phyloP scores from a whole-genome alignment of 2,797 vertebrate species.

The Halcyon leucocephala region DNA sequence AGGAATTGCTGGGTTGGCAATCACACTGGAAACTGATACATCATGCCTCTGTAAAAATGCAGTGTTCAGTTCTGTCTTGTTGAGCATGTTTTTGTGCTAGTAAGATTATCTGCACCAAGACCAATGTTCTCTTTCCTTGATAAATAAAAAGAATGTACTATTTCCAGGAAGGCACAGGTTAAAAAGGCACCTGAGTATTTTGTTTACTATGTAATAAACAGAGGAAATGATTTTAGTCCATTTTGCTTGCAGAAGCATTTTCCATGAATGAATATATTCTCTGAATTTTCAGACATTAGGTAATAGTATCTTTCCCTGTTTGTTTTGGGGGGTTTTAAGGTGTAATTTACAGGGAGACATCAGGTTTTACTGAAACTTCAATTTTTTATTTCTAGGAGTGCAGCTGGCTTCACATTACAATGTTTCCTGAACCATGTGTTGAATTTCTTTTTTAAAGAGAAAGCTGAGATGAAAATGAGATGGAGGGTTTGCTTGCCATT shows the following conservation, averaged over 20 bases:
- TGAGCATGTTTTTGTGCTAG: not conserved
- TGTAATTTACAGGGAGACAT: slow-evolving; percentile 22
- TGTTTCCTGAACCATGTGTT: not conserved
- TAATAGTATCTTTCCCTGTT: slow-evolving; percentile 63
- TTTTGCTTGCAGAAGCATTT: slow-evolving; percentile 21
- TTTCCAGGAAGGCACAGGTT: not conserved
- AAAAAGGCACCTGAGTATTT: not conserved
- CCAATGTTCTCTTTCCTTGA: not conserved
- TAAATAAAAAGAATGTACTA: not conserved
- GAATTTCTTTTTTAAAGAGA: slow-evolving; percentile 16
- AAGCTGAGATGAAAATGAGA: not conserved
- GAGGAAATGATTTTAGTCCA: not conserved
- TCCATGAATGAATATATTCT: slow-evolving; percentile 37
- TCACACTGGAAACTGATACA: not conserved
- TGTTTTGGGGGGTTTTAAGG: not conserved
- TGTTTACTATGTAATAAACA: not conserved
- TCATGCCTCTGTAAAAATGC: not conserved
- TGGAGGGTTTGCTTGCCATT: not conserved
- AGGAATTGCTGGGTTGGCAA: not conserved
- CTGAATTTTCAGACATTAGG: slow-evolving; percentile 64
- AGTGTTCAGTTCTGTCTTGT: not conserved
- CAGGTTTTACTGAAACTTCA: slow-evolving; percentile 20
- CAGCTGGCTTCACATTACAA: not conserved
- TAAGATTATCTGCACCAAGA: not conserved
- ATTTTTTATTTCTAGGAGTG: slow-evolving; percentile 10